Base-by-base conservation (phyloP, 2,888 invertebrate genomes). In the Apamea monoglypha region DNA sequence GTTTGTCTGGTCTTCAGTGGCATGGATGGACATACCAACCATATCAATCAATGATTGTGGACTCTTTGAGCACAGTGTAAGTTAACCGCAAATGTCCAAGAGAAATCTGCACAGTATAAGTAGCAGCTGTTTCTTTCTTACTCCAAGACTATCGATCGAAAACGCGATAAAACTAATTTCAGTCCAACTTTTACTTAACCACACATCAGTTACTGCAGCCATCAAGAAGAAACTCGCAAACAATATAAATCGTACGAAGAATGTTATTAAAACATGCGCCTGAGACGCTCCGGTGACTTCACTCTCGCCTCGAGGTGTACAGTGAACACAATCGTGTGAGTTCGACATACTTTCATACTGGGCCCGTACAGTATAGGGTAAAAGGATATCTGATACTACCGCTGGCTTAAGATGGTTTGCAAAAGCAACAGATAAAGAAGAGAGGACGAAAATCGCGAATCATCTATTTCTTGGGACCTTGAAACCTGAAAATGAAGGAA, bases 201-300 rank as follows among this genome's bases (percentile, higher is more conserved):
- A 84, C 76, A 81, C 70, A 70, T 67, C 66, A 50, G 47, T 73
- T 69, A 69, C n/a, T 50, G 44, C 44, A 59, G 69, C 69, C 36
- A 77, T 69, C 68, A 77, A 77, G 86, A 85, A 75, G 85, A 85
- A 86, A 85, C 77, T 86, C 74, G 47, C 73, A 59, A 78, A 77
- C 86, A 83, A 83, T 85, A 83, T 86, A 80, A 85, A 85, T 85
- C 68, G 78, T 73, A 84, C 69, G 78, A 85, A 88, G 87, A 88
- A 88, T 88, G 88, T 88, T 88, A 85, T 88, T 88, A 74, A 88
- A 88, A 87, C 85, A 87, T 77, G 85, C 76, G 79, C 82, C 75
- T 8, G 85, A 66, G 78, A 74, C 85, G 88, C 85, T 85, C 75
- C 64, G 77, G 50, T 83, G 79, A 74, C 76, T 88, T 87, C 85